phyloP scores from a whole-genome alignment of 1,140 invertebrate genomes.

The Apis cerana region DNA sequence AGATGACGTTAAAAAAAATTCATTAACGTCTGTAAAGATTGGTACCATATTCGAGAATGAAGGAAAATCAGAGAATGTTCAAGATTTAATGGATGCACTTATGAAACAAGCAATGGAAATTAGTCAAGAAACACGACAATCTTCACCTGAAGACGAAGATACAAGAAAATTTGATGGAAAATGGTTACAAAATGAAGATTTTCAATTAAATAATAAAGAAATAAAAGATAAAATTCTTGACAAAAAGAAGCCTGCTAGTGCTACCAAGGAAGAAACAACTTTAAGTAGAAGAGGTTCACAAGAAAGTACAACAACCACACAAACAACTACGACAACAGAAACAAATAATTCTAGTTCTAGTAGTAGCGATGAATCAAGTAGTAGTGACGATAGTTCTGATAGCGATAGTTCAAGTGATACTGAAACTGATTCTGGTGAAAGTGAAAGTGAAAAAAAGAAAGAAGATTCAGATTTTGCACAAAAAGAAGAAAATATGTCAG shows the following conservation, averaged over 20 bases:
- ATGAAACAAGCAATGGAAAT: constrained; percentile 80
- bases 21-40: background rate
- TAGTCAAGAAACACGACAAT: constrained; percentile 61
- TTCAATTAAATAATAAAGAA: constrained; percentile 63
- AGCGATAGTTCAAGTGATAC: constrained; percentile 75
- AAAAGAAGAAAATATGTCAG: constrained; percentile 75
- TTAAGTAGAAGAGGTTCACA: constrained; percentile 77
- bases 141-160: constrained; percentile 68
- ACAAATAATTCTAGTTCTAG: constrained; percentile 78
- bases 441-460: constrained; percentile 75
- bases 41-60: constrained; percentile 15
- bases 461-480: constrained; percentile 55
- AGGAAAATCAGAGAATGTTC: constrained; percentile 73
- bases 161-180: constrained; percentile 70
- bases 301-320: constrained; percentile 77
- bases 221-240: constrained; percentile 66
- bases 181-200: constrained; percentile 69
- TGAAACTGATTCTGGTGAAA: constrained; percentile 76
- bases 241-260: constrained; percentile 61
- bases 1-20: constrained; percentile 43
- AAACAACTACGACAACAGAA: constrained; percentile 76
- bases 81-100: constrained; percentile 80
- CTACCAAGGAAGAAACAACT: constrained; percentile 66
- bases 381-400: constrained; percentile 76
- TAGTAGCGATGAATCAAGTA: constrained; percentile 76